phyloP scores from a whole-genome alignment of 1,140 invertebrate species.

The Aphelinus atriplicis region DNA sequence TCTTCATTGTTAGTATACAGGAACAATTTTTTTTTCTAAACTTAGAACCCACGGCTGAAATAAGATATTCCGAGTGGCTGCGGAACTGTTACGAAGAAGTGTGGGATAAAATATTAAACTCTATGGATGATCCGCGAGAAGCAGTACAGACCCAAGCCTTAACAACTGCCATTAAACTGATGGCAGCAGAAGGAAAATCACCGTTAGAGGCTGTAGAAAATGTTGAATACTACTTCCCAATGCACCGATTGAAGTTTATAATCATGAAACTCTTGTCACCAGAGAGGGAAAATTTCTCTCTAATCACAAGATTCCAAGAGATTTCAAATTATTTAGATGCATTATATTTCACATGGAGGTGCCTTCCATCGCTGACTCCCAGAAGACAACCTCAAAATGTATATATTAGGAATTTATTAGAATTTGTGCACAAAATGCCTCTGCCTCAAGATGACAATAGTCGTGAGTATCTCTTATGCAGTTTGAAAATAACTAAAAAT shows the following conservation, averaged over 20 bases:
- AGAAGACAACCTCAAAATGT: slow-evolving; percentile 70
- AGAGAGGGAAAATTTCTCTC: slow-evolving; percentile 63
- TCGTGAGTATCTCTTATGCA: neutral
- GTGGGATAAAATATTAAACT: slow-evolving; percentile 66
- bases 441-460: slow-evolving; percentile 64
- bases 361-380: slow-evolving; percentile 67
- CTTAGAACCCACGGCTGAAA: slow-evolving; percentile 67
- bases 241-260: slow-evolving; percentile 70
- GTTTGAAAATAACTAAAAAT: no score
- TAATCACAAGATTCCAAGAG: slow-evolving; percentile 72
- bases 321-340: slow-evolving; percentile 74
- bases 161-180: slow-evolving; percentile 73
- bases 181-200: slow-evolving; percentile 73
- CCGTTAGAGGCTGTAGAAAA: slow-evolving; percentile 66
- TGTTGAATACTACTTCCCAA: slow-evolving; percentile 70
- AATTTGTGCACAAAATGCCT: slow-evolving; percentile 73
- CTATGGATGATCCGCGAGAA: slow-evolving; percentile 65
- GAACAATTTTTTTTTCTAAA: slow-evolving; percentile 31
- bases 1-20: no score
- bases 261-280: slow-evolving; percentile 69
- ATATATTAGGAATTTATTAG: slow-evolving; percentile 77
- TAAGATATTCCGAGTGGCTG: slow-evolving; percentile 71
- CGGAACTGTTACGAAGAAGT: slow-evolving; percentile 71
- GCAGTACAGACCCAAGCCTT: slow-evolving; percentile 72
- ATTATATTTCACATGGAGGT: slow-evolving; percentile 69